Evolutionary conservation across 37 sponge, comb jelly and placozoan genomes (phyloP).

Genomic region (Ephydatia muelleri): DNA sequence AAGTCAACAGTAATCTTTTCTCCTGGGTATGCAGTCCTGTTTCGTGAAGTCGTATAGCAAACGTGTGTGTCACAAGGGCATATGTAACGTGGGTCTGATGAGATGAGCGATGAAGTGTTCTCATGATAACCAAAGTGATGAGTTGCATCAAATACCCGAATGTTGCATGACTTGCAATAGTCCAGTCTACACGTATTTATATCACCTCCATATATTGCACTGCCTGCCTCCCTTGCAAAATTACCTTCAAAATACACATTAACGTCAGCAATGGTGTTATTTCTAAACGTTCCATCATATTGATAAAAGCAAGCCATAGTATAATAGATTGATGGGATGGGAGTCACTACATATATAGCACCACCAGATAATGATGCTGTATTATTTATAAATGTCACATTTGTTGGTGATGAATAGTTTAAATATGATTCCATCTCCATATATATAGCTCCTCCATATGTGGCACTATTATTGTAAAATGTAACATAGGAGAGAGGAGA

Average conservation of each 20-base stretch:
- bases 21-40: background rate
- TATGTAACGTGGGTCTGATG: background rate
- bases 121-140: background rate
- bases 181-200: background rate
- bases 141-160: background rate
- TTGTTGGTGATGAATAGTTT: background rate
- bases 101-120: background rate
- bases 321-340: background rate
- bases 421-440: background rate
- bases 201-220: background rate
- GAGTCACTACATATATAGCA: background rate
- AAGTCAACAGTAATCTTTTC: background rate
- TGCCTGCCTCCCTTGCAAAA: background rate
- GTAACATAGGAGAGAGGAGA: background rate
- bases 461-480: background rate
- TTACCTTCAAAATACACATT: background rate
- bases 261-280: background rate
- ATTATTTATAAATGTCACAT: background rate
- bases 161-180: background rate
- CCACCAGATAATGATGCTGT: background rate
- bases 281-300: background rate
- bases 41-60: background rate
- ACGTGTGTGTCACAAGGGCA: background rate
- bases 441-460: background rate
- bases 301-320: background rate